Evolutionary conservation across 2,888 invertebrate genomes (phyloP), one percentile per base, ranked within the genome.

Genomic region (Leistus spinibarbis): DNA sequence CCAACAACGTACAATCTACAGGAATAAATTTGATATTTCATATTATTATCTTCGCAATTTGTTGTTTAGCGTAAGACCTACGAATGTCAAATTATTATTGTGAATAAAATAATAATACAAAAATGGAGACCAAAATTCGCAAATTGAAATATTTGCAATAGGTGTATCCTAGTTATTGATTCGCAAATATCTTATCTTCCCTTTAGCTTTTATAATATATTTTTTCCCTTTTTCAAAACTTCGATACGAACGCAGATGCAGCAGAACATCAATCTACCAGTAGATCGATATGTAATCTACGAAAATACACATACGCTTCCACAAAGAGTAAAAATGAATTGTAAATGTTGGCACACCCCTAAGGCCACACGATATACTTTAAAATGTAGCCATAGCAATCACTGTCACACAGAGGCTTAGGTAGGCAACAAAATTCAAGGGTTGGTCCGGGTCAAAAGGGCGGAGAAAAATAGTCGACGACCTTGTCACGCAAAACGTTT

Each of bases 221-320:
- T 10, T 40, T 40, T 40, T 40, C 10, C 13, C 17, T 57, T 16
- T 57, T 57, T 57, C 57, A 10, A 13, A 17, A 57, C 57, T 2
- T n/a, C 20, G 13, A 53, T 5, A 9, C 2, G 40, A 53, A 60
- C 67, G 10, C 67, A 73, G 73, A 60, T 73, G 73, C 62, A 73
- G 40, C 17, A 17, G 62, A 56, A 57, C 62, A 67, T 73, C 67
- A 73, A 73, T 73, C 73, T 67, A 67, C 53, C 40, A 40, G 54
- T 73, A 67, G 73, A 73, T 73, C 73, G 73, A 73, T 73, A 73
- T 60, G 73, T 73, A 73, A 73, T 73, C 67, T 73, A 73, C 57
- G 73, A 60, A 67, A 73, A 73, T 73, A 73, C 23, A 62, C 64
- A 72, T 13, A 40, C 3, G 40, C 40, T 40, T 10, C 40, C 5